Evolutionary conservation across 2,888 invertebrate genomes (phyloP).

Genomic region (Drosophila multiciliata): DNA sequence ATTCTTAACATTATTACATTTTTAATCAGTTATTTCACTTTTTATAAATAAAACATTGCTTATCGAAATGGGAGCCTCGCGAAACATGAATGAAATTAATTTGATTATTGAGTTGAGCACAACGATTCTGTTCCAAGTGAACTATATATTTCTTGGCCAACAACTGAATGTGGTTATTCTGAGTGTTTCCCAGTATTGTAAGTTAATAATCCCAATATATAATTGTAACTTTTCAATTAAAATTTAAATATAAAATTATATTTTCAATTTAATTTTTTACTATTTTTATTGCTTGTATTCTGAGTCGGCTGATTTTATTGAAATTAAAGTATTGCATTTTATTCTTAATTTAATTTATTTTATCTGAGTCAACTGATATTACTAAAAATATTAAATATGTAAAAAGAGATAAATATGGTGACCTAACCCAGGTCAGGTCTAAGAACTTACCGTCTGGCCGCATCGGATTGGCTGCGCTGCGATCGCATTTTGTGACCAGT

Average conservation of each 20-base stretch:
- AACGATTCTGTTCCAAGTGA: background rate
- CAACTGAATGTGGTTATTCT: background rate
- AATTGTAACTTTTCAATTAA: background rate
- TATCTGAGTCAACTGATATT: background rate
- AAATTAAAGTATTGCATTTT: background rate
- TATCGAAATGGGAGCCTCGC: background rate
- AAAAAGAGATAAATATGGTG: background rate
- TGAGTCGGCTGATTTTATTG: background rate
- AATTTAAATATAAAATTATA: background rate
- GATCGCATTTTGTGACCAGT: conserved; percentile 70
- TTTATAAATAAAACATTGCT: background rate
- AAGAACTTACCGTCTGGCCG: conserved; percentile 83
- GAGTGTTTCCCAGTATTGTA: background rate
- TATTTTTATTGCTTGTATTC: background rate
- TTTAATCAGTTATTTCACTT: background rate
- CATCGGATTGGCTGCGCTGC: conserved; percentile 83
- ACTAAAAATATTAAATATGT: background rate
- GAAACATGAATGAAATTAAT: background rate
- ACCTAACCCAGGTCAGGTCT: background rate
- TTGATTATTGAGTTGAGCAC: background rate
- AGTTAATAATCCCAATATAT: too few species aligned
- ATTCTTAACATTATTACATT: background rate
- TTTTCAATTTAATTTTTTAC: background rate
- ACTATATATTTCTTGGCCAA: background rate
- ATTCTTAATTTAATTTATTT: background rate